Base-by-base conservation (phyloP, 1,140 invertebrate species). In the Plectrocnemia conspersa region DNA sequence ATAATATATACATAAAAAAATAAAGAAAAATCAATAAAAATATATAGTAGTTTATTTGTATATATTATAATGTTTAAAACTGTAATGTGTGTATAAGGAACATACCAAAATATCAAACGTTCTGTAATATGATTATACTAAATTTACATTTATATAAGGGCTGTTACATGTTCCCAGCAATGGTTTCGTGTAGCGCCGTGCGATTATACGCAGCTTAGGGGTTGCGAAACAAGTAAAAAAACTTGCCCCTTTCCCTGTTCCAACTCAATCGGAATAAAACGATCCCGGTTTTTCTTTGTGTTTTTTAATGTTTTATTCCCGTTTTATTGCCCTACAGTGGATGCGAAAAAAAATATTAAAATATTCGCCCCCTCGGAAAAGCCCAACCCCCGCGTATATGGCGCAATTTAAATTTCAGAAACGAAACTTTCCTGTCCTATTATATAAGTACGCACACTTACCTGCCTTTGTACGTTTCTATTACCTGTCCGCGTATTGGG, bases 261-360 rank as follows among this genome's bases (percentile, higher is more conserved):
- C 58, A 60, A 60, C 58, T 60, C 58, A 56, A 60, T 60, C 50
- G 58, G 58, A 60, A 60, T 60, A 56, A 60, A 60, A 53, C 54
- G 54, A 60, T 60, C 50, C 45, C 23, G n/a, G 27, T 38, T 56
- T 61, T 56, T 57, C 55, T 57, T 61, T 61, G 49, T 60, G 48
- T 53, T 56, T 53, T 44, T 47, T 56, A 56, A 60, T 48, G 42
- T 59, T 59, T 56, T 44, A 35, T 35, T 48, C 38, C 45, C 18
- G 32, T 41, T 54, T 53, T 60, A 45, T 60, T 56, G 35, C 54
- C 45, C 53, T 16, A 48, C 24, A 52, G 44, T 49, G n/a, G n/a
- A n/a, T n/a, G 38, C 24, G 33, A 57, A 50, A n/a, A n/a, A n/a
- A n/a, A n/a, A n/a, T n/a, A 54, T 61, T 57, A 57, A 54, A 61